phyloP scores from a whole-genome alignment of 92 coral and sea anemone genomes.

The Siderastrea radians region DNA sequence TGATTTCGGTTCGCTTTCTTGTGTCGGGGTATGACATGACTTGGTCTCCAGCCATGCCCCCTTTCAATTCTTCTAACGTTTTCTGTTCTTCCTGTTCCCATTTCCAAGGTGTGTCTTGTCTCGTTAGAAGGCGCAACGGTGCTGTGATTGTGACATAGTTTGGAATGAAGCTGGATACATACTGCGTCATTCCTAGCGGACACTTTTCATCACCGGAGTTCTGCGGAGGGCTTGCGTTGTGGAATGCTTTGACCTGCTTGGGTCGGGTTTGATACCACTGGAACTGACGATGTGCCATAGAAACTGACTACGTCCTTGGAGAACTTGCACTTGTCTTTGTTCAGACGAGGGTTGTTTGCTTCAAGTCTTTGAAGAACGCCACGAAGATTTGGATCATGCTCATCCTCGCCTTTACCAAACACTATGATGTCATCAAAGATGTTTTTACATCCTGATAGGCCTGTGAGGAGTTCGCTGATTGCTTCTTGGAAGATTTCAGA shows the following conservation, averaged over 20 bases:
- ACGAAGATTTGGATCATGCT: slow-evolving; percentile 67
- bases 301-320: slow-evolving; percentile 13
- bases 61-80: slow-evolving; percentile 63
- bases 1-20: slow-evolving; percentile 33
- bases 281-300: background rate
- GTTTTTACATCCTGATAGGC: slow-evolving; percentile 80
- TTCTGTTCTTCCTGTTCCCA: slow-evolving; percentile 68
- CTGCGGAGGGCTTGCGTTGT: slow-evolving; percentile 48
- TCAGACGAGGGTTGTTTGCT: slow-evolving; percentile 64
- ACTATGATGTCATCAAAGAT: slow-evolving; percentile 75
- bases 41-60: slow-evolving; percentile 59
- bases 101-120: slow-evolving; percentile 78
- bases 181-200: slow-evolving; percentile 62
- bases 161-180: slow-evolving; percentile 64
- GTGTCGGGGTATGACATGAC: slow-evolving; percentile 72
- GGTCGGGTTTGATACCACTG: background rate
- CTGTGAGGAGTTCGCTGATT: slow-evolving; percentile 70
- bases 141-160: slow-evolving; percentile 65
- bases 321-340: slow-evolving; percentile 71
- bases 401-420: slow-evolving; percentile 57
- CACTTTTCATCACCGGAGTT: slow-evolving; percentile 54
- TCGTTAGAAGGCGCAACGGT: slow-evolving; percentile 62
- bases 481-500: slow-evolving; percentile 78
- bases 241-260: slow-evolving; percentile 53
- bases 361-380: slow-evolving; percentile 63